Conservation (phyloP, 1,140 invertebrate species). For the Matsumurasca onukii region DNA sequence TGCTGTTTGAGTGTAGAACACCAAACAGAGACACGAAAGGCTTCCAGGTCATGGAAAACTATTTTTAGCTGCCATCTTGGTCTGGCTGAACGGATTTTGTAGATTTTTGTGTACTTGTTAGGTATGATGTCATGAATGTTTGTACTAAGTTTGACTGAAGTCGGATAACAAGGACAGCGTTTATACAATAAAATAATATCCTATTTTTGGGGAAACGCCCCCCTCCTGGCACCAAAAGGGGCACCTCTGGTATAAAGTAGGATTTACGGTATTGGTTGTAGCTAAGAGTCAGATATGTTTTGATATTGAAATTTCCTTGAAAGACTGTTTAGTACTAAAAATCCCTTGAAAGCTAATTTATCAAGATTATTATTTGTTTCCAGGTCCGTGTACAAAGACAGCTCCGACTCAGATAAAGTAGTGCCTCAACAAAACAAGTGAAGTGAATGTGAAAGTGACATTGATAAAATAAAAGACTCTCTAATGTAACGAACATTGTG, state of each 20-base stretch:
- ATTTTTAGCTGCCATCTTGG: too few relatives aligned
- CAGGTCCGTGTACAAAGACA: slow-evolving; percentile 13
- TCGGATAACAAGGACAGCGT: too few relatives aligned
- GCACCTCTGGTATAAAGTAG: not conserved
- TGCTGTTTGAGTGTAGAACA: too few relatives aligned
- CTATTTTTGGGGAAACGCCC: not conserved
- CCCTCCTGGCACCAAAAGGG: too few relatives aligned
- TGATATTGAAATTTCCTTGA: not conserved
- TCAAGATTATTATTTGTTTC: not conserved
- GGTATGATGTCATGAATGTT: too few relatives aligned
- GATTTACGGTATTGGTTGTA: not conserved
- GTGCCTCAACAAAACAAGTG: not conserved
- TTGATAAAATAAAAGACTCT: not conserved
- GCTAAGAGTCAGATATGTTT: not conserved
- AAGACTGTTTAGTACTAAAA: not conserved
- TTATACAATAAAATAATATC: not conserved
- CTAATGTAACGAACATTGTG: slow-evolving; percentile 20
- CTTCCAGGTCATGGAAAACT: too few relatives aligned
- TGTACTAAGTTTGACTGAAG: too few relatives aligned
- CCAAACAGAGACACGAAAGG: too few relatives aligned
- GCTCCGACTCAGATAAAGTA: not conserved
- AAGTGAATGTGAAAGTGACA: not conserved
- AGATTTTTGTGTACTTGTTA: too few relatives aligned
- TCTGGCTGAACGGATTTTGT: too few relatives aligned
- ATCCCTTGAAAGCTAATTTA: not conserved